Percentiles rank a stretch among this genome's conserved stretches.
Evolutionary conservation across 2,797 vertebrate genomes (phyloP).

Genomic region (Lepilemur ruficaudatus): DNA sequence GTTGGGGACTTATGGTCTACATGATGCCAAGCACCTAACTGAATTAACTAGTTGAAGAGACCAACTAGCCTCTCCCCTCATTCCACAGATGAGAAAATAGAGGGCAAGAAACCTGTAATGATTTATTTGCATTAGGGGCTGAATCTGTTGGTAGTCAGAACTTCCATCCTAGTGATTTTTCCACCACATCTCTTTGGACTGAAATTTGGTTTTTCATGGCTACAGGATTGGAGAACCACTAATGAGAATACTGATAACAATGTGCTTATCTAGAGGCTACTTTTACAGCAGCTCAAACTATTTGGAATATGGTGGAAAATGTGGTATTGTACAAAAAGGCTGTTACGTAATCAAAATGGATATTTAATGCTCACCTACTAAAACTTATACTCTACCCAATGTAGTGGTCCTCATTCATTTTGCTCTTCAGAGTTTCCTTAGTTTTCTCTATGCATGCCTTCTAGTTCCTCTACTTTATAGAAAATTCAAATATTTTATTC

Average conservation of each 20-base stretch:
- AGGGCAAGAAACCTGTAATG: neutral
- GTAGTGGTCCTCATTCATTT: accelerated
- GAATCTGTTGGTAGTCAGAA: neutral
- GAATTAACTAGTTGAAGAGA: neutral
- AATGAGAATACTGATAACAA: neutral
- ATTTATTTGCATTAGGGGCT: neutral
- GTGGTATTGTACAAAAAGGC: neutral
- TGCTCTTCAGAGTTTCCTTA: neutral
- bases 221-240: neutral
- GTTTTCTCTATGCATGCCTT: neutral
- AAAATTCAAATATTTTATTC: neutral
- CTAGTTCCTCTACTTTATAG: neutral
- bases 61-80: neutral
- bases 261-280: neutral
- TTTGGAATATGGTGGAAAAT: neutral
- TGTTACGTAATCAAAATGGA: neutral
- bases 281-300: neutral
- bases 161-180: neutral
- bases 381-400: accelerated
- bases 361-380: neutral
- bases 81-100: neutral
- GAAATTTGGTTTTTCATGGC: neutral
- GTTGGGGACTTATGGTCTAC: too few relatives aligned
- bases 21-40: neutral
- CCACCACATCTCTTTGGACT: neutral